phyloP scores from a whole-genome alignment of 2,797 vertebrate genomes.

The Ceyx erithaca region DNA sequence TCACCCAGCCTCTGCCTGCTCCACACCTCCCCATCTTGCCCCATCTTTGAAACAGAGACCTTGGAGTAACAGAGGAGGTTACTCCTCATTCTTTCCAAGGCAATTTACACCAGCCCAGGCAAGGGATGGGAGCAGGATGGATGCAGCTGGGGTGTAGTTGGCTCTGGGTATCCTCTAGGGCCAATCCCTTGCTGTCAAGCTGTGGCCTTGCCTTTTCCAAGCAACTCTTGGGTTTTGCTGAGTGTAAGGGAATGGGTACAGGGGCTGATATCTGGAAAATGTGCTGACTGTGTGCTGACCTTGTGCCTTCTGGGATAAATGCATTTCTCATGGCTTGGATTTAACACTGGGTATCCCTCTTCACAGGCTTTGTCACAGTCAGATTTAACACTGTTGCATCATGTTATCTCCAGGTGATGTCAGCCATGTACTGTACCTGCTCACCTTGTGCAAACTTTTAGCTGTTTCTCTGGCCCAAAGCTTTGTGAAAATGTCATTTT shows the following conservation, averaged over 20 bases:
- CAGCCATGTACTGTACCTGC: not conserved
- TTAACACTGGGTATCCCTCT: not conserved
- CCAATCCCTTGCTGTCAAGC: not conserved
- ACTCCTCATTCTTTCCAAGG: not conserved
- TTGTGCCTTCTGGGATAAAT: not conserved
- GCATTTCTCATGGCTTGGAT: not conserved
- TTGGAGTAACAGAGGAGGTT: not conserved
- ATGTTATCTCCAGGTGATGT: not conserved
- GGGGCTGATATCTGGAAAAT: not conserved
- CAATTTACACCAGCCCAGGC: not conserved
- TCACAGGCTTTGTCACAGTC: not conserved
- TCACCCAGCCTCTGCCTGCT: not conserved
- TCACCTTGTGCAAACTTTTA: not conserved
- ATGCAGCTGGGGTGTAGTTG: not conserved
- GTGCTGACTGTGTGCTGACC: not conserved
- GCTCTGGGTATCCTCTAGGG: not conserved
- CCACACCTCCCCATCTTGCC: not conserved
- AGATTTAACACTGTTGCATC: not conserved
- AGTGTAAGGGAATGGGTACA: not conserved
- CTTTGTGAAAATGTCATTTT: not conserved
- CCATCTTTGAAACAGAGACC: not conserved
- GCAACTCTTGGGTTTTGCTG: not conserved
- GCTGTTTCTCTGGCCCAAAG: not conserved
- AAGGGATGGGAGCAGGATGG: not conserved
- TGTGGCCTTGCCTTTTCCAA: not conserved